Evolutionary conservation across 1,140 invertebrate genomes (phyloP), one percentile per base, ranked within the genome.

Genomic region (Brachionus asplanchnoidis): DNA sequence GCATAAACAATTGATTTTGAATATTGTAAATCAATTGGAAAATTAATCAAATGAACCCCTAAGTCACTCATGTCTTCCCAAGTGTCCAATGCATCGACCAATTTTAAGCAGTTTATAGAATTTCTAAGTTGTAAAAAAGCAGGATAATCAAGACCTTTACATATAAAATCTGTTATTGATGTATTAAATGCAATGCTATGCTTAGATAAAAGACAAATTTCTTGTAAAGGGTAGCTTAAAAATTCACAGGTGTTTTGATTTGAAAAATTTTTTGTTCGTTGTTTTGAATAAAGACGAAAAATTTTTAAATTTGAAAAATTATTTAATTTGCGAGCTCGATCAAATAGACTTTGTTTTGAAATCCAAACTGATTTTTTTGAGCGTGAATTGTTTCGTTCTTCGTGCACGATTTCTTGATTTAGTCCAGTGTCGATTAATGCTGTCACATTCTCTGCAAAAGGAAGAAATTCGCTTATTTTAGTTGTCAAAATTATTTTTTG

Each of bases 401-500:
- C 88, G 95, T 95, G 7, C 9, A 77, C 7, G 2, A 28, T 26
- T 28, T 50, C 42, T 50, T 50, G 26, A 8, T 46, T 50, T 12
- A 77, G 12, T 1, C 96, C 96, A 9, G 92, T 92, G 88, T 98
- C 95, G 68, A 98, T 94, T 0, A 98, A 95, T 89, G 93, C 97
- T 0, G 94, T 93, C 1, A 97, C 93, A 89, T 97, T 95, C 88
- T 95, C 93, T 56, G 98, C 95, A 0, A 96, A 97, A 26, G 97
- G 93, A 86, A 94, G 95, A 0, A 95, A 97, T 89, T 98, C 96
- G 0, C 95, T 95, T 86, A 98, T 96, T 88, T 97, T 97, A 0
- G 96, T 98, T 0, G 95, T 93, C 0, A 98, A 91, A 70, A 98
- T 95, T 46, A 97, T 93, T 90, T 97, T 97, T 28, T 95, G 91